Conservation (phyloP, 2,888 invertebrate species). For the Orthosia gracilis region DNA sequence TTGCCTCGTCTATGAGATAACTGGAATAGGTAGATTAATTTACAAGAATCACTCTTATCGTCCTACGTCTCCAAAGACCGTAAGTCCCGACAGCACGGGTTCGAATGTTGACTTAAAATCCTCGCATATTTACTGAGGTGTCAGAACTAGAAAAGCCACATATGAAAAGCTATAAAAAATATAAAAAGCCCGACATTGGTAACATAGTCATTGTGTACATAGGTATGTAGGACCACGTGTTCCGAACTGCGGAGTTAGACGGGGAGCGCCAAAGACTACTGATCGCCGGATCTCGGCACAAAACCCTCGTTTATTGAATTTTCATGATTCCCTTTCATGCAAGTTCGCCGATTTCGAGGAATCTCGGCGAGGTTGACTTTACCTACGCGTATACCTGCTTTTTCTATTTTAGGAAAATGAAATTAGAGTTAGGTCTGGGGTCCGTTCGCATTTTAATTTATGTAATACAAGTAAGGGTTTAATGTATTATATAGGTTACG, state of each 20-base stretch:
- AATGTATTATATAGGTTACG: background rate
- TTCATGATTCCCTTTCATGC: conserved; percentile 60
- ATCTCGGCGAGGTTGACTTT: conserved; percentile 38
- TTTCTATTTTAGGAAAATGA: conserved; percentile 36
- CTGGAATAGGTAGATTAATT: background rate
- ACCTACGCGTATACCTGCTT: conserved; percentile 5
- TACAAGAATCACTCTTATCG: background rate
- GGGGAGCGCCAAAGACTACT: conserved; percentile 51
- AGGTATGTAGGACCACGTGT: conserved; percentile 38
- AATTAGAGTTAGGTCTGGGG: conserved; percentile 8
- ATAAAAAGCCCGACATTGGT: conserved; percentile 14
- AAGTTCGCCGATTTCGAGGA: conserved; percentile 58
- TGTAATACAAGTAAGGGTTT: background rate
- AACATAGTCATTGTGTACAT: conserved; percentile 5
- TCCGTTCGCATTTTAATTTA: conserved; percentile 12
- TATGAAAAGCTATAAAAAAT: no score
- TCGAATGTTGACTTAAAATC: background rate
- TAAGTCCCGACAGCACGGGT: background rate
- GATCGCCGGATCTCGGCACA: conserved; percentile 64
- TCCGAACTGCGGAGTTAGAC: conserved; percentile 33
- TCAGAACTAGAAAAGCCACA: conserved; percentile 11
- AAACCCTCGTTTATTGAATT: conserved; percentile 64
- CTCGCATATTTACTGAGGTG: background rate
- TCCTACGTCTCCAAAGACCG: background rate
- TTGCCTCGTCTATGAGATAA: background rate